phyloP scores from a whole-genome alignment of 2,797 vertebrate genomes.

The Bradypodion ventrale region DNA sequence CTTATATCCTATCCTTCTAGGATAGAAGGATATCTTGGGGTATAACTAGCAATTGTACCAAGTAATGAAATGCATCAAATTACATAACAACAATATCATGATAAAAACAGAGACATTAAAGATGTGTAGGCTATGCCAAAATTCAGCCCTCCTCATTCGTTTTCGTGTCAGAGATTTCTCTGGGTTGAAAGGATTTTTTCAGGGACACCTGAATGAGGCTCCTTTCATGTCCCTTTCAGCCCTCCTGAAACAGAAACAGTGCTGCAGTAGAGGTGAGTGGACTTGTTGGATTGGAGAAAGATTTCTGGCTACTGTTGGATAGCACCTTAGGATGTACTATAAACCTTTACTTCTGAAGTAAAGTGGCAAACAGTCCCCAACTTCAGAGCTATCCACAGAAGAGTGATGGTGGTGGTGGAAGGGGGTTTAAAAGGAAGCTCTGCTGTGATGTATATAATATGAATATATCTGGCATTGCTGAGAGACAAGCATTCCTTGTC shows the following conservation, averaged over 20 bases:
- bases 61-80: too few species aligned
- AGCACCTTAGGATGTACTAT: not conserved
- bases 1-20: too few species aligned
- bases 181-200: too few species aligned
- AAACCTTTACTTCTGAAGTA: not conserved
- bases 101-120: not conserved
- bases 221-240: too few species aligned
- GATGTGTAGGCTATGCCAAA: not conserved
- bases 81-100: too few species aligned
- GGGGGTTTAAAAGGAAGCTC: not conserved
- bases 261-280: not conserved
- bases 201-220: too few species aligned
- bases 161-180: too few species aligned
- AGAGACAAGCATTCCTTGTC: not conserved
- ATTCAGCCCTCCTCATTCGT: not conserved
- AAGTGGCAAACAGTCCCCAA: too few species aligned
- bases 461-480: not conserved
- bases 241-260: not conserved
- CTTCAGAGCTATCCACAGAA: not conserved
- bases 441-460: not conserved
- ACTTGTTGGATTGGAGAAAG: too few species aligned
- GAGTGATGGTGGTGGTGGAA: too few species aligned
- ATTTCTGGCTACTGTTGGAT: not conserved
- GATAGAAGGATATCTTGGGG: too few species aligned
- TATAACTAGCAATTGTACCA: too few species aligned